phyloP scores from a whole-genome alignment of 2,888 invertebrate species.

The Saturnia pavonia region DNA sequence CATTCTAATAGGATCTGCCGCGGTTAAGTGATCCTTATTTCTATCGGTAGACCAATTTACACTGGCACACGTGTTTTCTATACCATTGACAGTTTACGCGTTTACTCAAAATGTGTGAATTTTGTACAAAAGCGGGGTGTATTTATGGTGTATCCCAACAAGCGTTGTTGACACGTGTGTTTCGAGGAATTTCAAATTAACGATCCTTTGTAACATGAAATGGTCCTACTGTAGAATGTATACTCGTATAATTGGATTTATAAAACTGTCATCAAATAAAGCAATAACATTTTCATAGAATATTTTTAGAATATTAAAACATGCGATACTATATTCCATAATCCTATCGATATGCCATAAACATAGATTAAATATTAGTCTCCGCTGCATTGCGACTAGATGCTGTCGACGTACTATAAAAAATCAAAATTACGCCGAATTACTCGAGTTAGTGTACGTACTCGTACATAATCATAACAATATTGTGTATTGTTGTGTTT shows the following conservation, averaged over 20 bases:
- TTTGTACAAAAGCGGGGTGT: constrained; percentile 48
- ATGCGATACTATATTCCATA: background rate
- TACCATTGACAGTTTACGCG: constrained; percentile 49
- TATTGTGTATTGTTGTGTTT: too few species aligned
- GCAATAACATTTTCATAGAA: background rate
- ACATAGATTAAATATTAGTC: too few species aligned
- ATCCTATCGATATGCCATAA: too few species aligned
- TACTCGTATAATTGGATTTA: background rate
- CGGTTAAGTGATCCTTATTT: constrained; percentile 4
- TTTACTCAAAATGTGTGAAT: constrained; percentile 60
- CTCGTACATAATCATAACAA: too few species aligned
- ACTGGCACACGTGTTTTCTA: constrained; percentile 41
- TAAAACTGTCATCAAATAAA: background rate
- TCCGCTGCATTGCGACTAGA: too few species aligned
- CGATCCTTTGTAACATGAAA: constrained; percentile 24
- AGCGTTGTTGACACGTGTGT: constrained; percentile 57
- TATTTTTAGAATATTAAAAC: background rate
- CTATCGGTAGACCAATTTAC: constrained; percentile 35
- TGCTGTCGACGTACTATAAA: too few species aligned
- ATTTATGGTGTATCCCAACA: constrained; percentile 56
- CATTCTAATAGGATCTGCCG: constrained; percentile 39
- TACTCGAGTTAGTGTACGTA: too few species aligned
- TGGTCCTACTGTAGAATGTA: background rate
- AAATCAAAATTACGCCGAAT: too few species aligned
- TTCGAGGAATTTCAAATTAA: constrained; percentile 46